Evolutionary conservation across 2,888 invertebrate species (phyloP), one percentile per base, ranked within the genome.

Genomic region (Emmelina monodactyla): DNA sequence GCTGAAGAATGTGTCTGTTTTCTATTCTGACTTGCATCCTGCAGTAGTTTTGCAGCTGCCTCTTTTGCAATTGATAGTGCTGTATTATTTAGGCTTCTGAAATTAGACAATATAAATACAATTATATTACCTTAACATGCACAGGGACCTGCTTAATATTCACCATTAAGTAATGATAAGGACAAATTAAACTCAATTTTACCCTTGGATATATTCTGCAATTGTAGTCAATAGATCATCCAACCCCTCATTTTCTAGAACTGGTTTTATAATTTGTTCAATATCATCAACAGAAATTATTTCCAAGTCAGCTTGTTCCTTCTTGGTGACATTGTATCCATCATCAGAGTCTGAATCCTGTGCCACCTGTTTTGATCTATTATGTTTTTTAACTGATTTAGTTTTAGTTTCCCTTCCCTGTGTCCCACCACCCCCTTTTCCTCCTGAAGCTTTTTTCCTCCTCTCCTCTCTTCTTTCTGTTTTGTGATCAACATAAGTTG

Each of bases 321-420:
- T 83, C 43, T 76, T 79, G 28, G 62, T 66, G 3, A 60, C 55
- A 42, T 53, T 57, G 6, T 54, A 51, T 32, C 69, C 72, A 15
- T 89, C 89, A 46, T 88, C 88, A 2, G 88, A 89, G 41, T 89
- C 89, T 14, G 84, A 85, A 47, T 86, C 86, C 34, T 85, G 84
- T 29, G 82, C 81, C 32, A 79, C 51, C 52, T 82, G 82, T 53
- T 83, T 84, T n/a, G 76, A 70, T 64, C 83, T 53, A 67, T 75
- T 68, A 61, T 87, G 87, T 71, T 94, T 97, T 58, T 97, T 97
- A 0, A 91, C 90, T 2, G 94, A 90, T 60, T 94, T 96, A 0
- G 94, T 96, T 80, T 95, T 97, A 0, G 94, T 94, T 81, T 97
- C 97, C 25, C 97, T 83, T 0, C 97, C 97, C 64, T 96, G 96